These are phyloP conservation scores for Catharus fuscescens DNA, from an alignment of 2,113 vertebrate species.

Conservation along the genomic window DNA sequence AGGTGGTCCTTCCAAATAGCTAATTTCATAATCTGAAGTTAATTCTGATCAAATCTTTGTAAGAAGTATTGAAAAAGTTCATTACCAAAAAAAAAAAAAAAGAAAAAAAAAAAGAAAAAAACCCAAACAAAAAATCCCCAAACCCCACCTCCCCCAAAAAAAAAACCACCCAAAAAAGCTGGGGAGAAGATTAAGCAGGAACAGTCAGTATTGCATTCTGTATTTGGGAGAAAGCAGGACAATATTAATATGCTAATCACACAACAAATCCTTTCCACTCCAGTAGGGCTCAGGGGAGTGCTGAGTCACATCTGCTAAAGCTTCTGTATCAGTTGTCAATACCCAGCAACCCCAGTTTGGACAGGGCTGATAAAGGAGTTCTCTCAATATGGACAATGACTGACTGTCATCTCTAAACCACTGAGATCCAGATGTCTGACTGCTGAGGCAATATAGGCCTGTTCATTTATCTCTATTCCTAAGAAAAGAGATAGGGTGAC, in stretches of 20 bases:
- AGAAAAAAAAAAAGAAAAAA: too few species aligned
- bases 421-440: not conserved
- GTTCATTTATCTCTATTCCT: not conserved
- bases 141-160: too few species aligned
- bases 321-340: not conserved
- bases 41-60: not conserved
- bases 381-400: too few species aligned
- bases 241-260: slow-evolving; percentile 16
- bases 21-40: not conserved
- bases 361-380: slow-evolving; percentile 3
- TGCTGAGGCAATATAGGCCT: not conserved
- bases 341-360: not conserved
- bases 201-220: not conserved
- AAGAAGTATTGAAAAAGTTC: not conserved
- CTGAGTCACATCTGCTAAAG: slow-evolving; percentile 4
- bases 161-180: too few species aligned
- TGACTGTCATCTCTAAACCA: not conserved
- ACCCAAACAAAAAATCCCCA: not conserved
- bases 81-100: not conserved
- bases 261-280: slow-evolving; percentile 9
- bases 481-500: not conserved
- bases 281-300: not conserved
- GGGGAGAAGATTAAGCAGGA: not conserved
- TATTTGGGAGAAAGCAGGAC: not conserved
- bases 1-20: not conserved